phyloP scores from a whole-genome alignment of 2,797 vertebrate genomes.

The Sylvilagus floridanus region DNA sequence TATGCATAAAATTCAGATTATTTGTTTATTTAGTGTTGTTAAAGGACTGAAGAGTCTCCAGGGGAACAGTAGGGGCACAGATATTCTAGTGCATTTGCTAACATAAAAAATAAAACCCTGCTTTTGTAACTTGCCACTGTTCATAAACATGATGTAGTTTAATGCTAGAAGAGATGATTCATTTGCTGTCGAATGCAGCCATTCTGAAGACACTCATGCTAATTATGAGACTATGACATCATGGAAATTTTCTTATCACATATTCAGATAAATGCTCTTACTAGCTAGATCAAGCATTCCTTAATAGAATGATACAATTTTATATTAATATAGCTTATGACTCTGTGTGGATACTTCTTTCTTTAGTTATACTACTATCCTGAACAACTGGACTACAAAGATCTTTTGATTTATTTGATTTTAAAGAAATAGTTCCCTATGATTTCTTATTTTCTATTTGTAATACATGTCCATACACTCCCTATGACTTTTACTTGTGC shows the following conservation, averaged over 20 bases:
- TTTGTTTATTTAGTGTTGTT: neutral
- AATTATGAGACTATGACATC: neutral
- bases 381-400: neutral
- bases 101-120: neutral
- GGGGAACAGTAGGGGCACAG: neutral
- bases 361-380: neutral
- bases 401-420: neutral
- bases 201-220: neutral
- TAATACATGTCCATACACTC: neutral
- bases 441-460: neutral
- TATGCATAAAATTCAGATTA: neutral
- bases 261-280: neutral
- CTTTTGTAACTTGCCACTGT: neutral
- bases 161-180: neutral
- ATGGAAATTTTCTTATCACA: neutral
- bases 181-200: neutral
- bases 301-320: neutral
- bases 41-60: neutral
- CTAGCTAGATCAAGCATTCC: neutral
- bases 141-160: neutral
- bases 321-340: neutral
- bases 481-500: neutral
- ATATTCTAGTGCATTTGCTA: neutral
- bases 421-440: neutral
- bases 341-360: neutral